These are phyloP conservation scores for Caranx ignobilis DNA, from an alignment of 2,113 vertebrate species.

Conservation along the genomic window DNA sequence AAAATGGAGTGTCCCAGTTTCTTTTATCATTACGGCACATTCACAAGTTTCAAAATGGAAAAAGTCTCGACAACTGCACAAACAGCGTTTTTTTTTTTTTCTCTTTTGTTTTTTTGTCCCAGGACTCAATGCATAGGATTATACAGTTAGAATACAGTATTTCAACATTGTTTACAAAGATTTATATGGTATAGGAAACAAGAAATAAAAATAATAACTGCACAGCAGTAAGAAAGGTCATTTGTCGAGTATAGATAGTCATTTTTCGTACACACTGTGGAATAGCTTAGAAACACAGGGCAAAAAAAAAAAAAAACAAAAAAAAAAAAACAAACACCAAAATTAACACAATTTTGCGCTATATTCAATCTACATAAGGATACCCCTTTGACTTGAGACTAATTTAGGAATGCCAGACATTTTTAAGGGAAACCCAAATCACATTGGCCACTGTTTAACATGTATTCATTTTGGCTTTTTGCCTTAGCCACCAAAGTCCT, in stretches of 20 bases:
- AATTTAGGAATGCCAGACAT: conserved; percentile 74
- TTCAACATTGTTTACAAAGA: conserved; percentile 87
- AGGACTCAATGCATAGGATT: conserved; percentile 86
- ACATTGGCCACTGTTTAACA: conserved; percentile 77
- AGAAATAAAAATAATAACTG: conserved; percentile 87
- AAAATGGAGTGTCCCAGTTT: conserved; percentile 69
- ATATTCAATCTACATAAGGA: conserved; percentile 80
- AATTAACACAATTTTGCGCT: conserved; percentile 78
- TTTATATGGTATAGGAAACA: conserved; percentile 85
- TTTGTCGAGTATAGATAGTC: conserved; percentile 86
- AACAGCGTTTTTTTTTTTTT: conserved; percentile 65
- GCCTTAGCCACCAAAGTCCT: conserved; percentile 77
- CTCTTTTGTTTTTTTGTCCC: conserved; percentile 64
- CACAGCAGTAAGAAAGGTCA: conserved; percentile 88
- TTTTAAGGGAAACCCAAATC: conserved; percentile 72
- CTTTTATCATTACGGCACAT: conserved; percentile 79
- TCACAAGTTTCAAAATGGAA: conserved; percentile 76
- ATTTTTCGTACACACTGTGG: conserved; percentile 84
- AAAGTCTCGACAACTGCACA: conserved; percentile 80
- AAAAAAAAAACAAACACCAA: conserved; percentile 69
- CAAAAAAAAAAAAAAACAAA: conserved; percentile 20
- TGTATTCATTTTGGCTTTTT: conserved; percentile 73
- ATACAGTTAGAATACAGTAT: conserved; percentile 85
- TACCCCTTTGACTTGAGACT: conserved; percentile 73
- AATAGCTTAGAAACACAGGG: conserved; percentile 80